Base-by-base conservation (phyloP, 1,140 invertebrate genomes). In the Dendroctonus valens region DNA sequence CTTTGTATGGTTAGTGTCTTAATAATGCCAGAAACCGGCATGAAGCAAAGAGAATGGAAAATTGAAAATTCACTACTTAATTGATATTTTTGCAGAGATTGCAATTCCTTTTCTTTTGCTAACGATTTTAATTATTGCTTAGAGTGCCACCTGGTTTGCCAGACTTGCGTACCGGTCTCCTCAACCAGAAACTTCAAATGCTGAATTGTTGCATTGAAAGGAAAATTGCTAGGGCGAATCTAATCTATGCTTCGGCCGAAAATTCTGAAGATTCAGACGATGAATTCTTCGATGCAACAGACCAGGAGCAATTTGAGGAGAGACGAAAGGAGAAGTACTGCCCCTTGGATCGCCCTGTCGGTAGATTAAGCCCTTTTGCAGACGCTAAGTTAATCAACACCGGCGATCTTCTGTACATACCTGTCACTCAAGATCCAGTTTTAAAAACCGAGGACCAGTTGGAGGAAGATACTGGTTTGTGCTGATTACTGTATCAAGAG, bases 381-480 rank as follows among this genome's bases (percentile, higher is more conserved):
- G 82, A 88, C 50, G 76, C 90, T 39, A 84, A 83, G 68, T 79
- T 92, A 39, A 75, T 93, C 5, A 82, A 87, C 67, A 86, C 85
- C 5, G 86, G 88, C 5, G 87, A 91, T 70, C 81, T 81, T 57
- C 78, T 97, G 39, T 97, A 92, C 77, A 85, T 97, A 65, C 95
- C 95, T 0, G 77, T 91, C n/a, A 96, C 93, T 2, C 93, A 98
- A 81, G 95, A 98, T 74, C 91, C 92, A 0, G 91, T 94, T 0
- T 95, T 96, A 5, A 95, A 98, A 84, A 99, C 97, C 5, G 97
- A 99, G 78, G 97, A 99, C 80, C 91, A 96, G 79, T 77, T 98
- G 49, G 91, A 97, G 73, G 93, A 97, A 76, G 95, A 98, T 77
- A 89, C 93, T 0, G 66, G 66, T 68, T 49, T 15, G 50, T 37